Evolutionary conservation across 2,888 invertebrate genomes (phyloP).

Genomic region (Drosophila mimetica): DNA sequence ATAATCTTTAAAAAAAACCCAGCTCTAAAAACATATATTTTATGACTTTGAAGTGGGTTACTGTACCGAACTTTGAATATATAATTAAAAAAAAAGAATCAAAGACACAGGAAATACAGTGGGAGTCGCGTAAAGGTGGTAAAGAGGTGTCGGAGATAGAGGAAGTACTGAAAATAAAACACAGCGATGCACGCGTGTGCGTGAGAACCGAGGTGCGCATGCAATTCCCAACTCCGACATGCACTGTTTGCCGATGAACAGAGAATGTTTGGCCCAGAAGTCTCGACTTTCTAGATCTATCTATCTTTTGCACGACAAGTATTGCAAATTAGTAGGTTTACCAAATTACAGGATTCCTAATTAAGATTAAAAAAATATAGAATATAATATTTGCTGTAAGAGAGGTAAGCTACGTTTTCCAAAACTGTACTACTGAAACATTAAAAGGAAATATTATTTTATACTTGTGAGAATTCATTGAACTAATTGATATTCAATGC

Average conservation of each 20-base stretch:
- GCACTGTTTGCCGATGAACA: constrained; percentile 19
- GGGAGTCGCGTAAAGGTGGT: too few relatives aligned
- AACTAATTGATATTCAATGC: too few relatives aligned
- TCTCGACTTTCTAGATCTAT: constrained; percentile 4
- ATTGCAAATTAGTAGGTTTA: background rate
- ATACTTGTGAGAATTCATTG: background rate
- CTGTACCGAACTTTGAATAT: constrained; percentile 70
- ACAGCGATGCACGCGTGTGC: constrained; percentile 48
- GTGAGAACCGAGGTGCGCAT: constrained; percentile 34
- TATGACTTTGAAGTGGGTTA: constrained; percentile 59
- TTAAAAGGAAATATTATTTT: background rate
- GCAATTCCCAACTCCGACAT: constrained; percentile 43
- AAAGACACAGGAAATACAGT: constrained; percentile 2
- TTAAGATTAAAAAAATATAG: too few relatives aligned
- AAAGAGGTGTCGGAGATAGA: background rate
- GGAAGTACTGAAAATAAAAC: constrained; percentile 33
- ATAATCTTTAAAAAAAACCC: background rate
- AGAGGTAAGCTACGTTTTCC: too few relatives aligned
- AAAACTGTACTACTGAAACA: too few relatives aligned
- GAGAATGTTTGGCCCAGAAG: background rate
- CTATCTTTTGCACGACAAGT: background rate
- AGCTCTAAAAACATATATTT: background rate
- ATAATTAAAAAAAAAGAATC: constrained; percentile 47
- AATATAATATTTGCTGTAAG: too few relatives aligned
- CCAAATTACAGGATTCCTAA: too few relatives aligned